Base-by-base conservation (phyloP, 2,797 vertebrate species). In the Bradypus variegatus region DNA sequence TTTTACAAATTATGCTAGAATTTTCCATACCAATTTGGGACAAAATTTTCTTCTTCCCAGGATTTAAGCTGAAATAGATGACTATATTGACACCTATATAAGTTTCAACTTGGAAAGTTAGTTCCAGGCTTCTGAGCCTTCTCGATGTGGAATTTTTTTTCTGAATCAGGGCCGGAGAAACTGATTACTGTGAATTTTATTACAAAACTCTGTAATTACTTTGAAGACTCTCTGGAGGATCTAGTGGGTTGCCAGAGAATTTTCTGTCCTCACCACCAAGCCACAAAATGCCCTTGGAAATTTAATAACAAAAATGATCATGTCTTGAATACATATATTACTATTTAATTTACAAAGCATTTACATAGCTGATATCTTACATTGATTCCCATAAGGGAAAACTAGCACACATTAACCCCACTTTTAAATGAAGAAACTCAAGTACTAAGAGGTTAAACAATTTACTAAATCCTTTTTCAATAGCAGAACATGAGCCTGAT, bases 131-230 rank as follows among this genome's bases (percentile, higher is more conserved):
- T 83, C 55, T 89, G 33, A 80, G 29, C 48, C 33, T 86, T 81
- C 9, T 29, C 7, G 23, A 69, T 70, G 21, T 85, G 79, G 36
- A 55, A 14, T 14, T 45, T 94, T 77, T 78, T 92, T 88, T 29
- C 67, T 91, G 31, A 19, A 90, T 90, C 62, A 50, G 55, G 12
- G 29, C 69, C 53, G 41, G 38, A 88, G 58, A 8, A 15, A 69
- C 78, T 94, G 89, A 91, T 91, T 89, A 90, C 85, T 94, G 86
- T 91, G 67, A 95, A 84, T 95, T 95, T 91, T 91, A 93, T 91
- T 95, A 88, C 13, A 94, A 89, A 77, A 81, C 53, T 94, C n/a
- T 82, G 78, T 92, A 93, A 95, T 93, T 95, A 93, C 69, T 95
- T 94, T 86, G 91, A 86, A 94, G 88, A 90, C 36, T 94, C 50